phyloP scores from a whole-genome alignment of 2,888 invertebrate species.

The Alcis repandata region DNA sequence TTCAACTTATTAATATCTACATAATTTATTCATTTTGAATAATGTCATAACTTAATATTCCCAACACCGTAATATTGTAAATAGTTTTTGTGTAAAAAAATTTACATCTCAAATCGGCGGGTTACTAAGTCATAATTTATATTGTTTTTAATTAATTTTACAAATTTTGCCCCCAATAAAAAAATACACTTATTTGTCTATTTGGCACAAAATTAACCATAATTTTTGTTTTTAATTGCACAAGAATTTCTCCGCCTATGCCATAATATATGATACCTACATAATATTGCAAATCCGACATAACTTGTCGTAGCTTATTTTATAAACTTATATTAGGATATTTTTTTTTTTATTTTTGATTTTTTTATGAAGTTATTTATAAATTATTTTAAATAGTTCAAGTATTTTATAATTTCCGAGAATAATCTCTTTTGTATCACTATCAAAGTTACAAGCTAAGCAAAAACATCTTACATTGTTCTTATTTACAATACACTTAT shows the following conservation, averaged over 20 bases:
- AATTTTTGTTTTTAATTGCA: slow-evolving; percentile 45
- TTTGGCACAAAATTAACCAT: slow-evolving; percentile 81
- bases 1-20: slow-evolving; percentile 51
- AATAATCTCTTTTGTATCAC: slow-evolving; percentile 63
- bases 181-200: slow-evolving; percentile 65
- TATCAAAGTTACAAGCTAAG: slow-evolving; percentile 40
- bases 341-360: slow-evolving; percentile 34
- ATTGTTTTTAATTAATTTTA: slow-evolving; percentile 57
- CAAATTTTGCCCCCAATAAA: slow-evolving; percentile 84
- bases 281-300: slow-evolving; percentile 49
- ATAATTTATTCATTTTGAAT: slow-evolving; percentile 42
- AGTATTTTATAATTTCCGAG: slow-evolving; percentile 46
- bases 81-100: slow-evolving; percentile 53
- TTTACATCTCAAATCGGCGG: slow-evolving; percentile 69
- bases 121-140: slow-evolving; percentile 56
- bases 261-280: slow-evolving; percentile 22
- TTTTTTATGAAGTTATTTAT: slow-evolving; percentile 40
- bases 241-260: slow-evolving; percentile 42
- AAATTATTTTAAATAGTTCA: slow-evolving; percentile 49
- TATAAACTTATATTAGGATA: slow-evolving; percentile 44
- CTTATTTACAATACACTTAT: slow-evolving; percentile 75
- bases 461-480: slow-evolving; percentile 40
- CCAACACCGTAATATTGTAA: slow-evolving; percentile 72
- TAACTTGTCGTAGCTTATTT: slow-evolving; percentile 46
- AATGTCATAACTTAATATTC: slow-evolving; percentile 46